Percentiles rank a stretch among this genome's conserved stretches.
These are phyloP conservation scores for Heterotis niloticus DNA, from an alignment of 2,113 vertebrate genomes.

Conservation along the genomic window DNA sequence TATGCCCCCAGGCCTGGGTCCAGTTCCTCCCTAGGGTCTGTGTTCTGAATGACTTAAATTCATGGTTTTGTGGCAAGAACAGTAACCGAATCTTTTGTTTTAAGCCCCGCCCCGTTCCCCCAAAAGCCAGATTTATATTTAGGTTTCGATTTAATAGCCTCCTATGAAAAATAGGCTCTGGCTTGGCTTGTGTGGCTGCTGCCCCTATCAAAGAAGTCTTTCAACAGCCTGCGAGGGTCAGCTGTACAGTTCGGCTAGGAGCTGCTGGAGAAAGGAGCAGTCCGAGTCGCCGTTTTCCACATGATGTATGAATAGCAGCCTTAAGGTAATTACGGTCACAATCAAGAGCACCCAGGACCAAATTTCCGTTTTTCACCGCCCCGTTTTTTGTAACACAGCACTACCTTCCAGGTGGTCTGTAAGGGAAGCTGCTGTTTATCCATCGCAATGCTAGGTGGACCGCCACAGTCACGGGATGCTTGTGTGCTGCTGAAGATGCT, in stretches of 20 bases:
- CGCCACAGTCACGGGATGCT: not conserved
- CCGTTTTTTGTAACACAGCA: not conserved
- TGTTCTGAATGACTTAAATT: slow-evolving; percentile 49
- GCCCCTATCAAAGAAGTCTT: slow-evolving; percentile 23
- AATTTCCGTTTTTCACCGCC: slow-evolving; percentile 51
- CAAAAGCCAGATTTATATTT: slow-evolving; percentile 45
- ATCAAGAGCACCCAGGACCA: slow-evolving; percentile 49
- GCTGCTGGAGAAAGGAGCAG: slow-evolving; percentile 46
- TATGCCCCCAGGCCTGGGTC: slow-evolving; percentile 25
- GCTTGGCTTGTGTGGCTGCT: slow-evolving; percentile 39
- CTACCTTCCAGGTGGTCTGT: not conserved
- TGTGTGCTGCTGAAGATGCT: not conserved
- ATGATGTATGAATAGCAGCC: slow-evolving; percentile 42
- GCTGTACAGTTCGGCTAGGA: slow-evolving; percentile 56
- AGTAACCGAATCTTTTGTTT: not conserved
- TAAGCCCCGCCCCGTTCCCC: slow-evolving; percentile 35
- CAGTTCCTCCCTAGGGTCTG: slow-evolving; percentile 45
- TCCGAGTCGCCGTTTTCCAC: slow-evolving; percentile 54
- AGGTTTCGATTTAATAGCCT: slow-evolving; percentile 49
- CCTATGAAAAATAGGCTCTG: slow-evolving; percentile 49
- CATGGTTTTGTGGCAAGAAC: slow-evolving; percentile 41
- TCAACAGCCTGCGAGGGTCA: slow-evolving; percentile 49
- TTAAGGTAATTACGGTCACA: slow-evolving; percentile 59
- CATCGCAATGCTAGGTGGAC: not conserved
- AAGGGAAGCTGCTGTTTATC: not conserved